Conservation (phyloP, 2,888 invertebrate genomes). For the Rotaria magnacalcarata region DNA sequence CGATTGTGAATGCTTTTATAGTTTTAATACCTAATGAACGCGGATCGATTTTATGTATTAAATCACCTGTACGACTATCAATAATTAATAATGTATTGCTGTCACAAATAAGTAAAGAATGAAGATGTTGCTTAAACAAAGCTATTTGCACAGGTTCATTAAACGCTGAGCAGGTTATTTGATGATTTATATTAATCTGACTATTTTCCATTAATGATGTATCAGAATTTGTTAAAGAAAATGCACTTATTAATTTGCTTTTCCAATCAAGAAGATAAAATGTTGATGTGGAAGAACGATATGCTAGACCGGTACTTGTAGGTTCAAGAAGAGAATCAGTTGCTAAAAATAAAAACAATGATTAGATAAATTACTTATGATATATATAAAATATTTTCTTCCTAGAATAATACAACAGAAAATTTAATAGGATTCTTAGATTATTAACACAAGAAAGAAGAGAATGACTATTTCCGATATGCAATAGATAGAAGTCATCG, state of each 20-base stretch:
- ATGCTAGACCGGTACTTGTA: conserved; percentile 21
- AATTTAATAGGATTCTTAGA: no score
- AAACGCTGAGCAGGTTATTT: conserved; percentile 7
- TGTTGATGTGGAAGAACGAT: background rate
- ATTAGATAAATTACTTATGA: no score
- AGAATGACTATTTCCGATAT: no score
- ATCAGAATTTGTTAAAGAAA: conserved; percentile 1
- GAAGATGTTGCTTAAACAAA: background rate
- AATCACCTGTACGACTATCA: conserved; percentile 6
- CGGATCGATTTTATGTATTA: background rate
- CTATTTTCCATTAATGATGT: background rate
- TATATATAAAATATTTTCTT: no score
- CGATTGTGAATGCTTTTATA: conserved; percentile 9
- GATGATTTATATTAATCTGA: conserved; percentile 18
- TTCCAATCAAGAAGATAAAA: background rate
- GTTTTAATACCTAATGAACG: background rate
- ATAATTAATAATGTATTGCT: background rate
- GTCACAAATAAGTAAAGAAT: conserved; percentile 28
- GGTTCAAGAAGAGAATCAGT: background rate
- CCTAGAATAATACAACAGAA: no score
- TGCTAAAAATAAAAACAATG: background rate
- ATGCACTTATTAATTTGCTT: conserved; percentile 8
- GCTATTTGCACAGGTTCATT: background rate
- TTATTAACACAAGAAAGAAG: no score
- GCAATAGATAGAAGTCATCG: no score